A percentile compares a stretch with the other conserved stretches of the same genome.
These are phyloP conservation scores for Hydrolagus colliei DNA, from an alignment of 2,797 vertebrate genomes.

Conservation along the genomic window DNA sequence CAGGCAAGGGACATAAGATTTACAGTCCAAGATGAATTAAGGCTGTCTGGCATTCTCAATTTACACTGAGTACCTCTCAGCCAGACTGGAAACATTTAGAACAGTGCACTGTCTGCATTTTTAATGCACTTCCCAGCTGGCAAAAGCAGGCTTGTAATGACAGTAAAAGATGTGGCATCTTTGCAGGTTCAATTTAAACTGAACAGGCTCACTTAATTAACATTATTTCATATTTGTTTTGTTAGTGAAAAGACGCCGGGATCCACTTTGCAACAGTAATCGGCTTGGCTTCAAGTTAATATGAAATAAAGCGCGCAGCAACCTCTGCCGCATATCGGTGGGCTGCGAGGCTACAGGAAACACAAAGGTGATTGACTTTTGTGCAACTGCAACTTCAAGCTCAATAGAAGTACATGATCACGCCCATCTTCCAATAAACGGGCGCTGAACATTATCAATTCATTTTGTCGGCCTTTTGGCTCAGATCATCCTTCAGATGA, in stretches of 20 bases:
- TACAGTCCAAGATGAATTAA: conserved; percentile 31
- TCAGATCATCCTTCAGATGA: too few relatives aligned
- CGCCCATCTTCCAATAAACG: not conserved
- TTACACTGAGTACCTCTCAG: conserved; percentile 31
- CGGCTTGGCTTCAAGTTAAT: not conserved
- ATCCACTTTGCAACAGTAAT: not conserved
- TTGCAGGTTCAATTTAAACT: conserved; percentile 30
- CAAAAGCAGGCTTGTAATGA: conserved; percentile 26
- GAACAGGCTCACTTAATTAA: conserved; percentile 19
- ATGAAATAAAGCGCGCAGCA: not conserved
- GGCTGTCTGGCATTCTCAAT: conserved; percentile 27
- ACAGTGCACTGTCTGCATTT: conserved; percentile 27
- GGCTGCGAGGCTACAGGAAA: not conserved
- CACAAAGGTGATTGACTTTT: not conserved
- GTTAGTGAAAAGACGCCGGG: not conserved
- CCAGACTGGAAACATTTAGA: conserved; percentile 29
- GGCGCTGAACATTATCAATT: not conserved
- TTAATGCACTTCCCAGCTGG: conserved; percentile 28
- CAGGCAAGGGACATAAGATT: conserved; percentile 28
- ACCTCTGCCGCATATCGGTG: not conserved
- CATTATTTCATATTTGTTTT: not conserved
- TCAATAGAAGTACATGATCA: not conserved
- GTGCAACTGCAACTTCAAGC: not conserved
- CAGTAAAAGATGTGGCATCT: conserved; percentile 29
- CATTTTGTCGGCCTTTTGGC: too few relatives aligned